Conservation (phyloP, 2,888 invertebrate genomes). For the Heliconius erato region DNA sequence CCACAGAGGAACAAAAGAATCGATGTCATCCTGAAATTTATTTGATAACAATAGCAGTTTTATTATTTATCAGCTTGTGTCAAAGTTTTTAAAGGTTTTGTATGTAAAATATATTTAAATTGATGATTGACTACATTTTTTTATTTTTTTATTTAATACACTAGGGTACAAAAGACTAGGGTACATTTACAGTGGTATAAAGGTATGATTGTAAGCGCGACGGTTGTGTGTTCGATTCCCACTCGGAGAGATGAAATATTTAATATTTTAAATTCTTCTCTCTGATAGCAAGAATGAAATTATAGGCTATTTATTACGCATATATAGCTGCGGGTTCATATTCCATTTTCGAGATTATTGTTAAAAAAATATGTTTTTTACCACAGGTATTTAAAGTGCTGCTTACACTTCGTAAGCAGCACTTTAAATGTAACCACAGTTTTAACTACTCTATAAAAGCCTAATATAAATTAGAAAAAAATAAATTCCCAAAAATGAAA, state of each 20-base stretch:
- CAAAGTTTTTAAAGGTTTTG: neutral
- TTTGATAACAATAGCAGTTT: conserved; percentile 45
- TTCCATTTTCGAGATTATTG: no score
- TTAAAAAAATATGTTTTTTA: no score
- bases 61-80: conserved; percentile 31
- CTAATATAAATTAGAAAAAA: no score
- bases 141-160: neutral
- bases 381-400: no score
- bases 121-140: neutral
- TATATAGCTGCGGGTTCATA: no score
- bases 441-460: no score
- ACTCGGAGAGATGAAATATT: neutral
- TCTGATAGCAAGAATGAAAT: neutral
- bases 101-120: neutral
- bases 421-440: no score
- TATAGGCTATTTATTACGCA: no score
- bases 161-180: no score
- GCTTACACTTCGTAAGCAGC: no score
- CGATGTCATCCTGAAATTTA: conserved; percentile 38
- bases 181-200: neutral
- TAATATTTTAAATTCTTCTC: neutral
- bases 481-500: no score
- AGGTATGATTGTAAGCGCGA: neutral
- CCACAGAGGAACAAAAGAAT: conserved; percentile 34
- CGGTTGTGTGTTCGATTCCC: neutral